phyloP scores from a whole-genome alignment of 2,113 vertebrate genomes.

The Andinoacara biseriatus region DNA sequence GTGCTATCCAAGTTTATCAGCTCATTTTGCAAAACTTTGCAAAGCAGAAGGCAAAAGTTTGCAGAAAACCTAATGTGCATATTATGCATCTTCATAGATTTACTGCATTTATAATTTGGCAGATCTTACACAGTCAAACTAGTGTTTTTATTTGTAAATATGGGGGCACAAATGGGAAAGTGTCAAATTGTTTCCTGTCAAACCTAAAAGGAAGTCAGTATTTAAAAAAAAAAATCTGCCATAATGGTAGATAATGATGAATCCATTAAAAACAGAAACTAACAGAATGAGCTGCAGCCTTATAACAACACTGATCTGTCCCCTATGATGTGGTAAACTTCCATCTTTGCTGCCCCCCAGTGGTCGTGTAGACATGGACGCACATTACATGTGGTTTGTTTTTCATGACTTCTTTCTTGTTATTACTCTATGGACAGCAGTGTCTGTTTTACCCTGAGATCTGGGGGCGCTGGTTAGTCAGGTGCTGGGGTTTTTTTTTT shows the following conservation, averaged over 20 bases:
- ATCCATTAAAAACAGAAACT: background rate
- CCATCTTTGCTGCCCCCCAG: conserved; percentile 9
- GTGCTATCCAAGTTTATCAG: background rate
- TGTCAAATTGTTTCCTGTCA: background rate
- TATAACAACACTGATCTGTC: background rate
- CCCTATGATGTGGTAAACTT: background rate
- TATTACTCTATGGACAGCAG: background rate
- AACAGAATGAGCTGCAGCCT: background rate
- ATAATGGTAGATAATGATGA: background rate
- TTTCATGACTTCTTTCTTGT: background rate
- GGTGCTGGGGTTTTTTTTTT: background rate
- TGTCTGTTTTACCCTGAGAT: background rate
- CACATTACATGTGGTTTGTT: background rate
- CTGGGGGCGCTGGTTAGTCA: background rate
- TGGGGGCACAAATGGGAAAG: background rate
- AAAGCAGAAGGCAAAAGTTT: background rate
- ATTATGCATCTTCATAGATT: background rate
- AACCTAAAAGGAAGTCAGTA: background rate
- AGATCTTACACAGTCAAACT: background rate
- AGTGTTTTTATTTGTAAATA: background rate
- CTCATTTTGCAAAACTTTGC: background rate
- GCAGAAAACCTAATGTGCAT: background rate
- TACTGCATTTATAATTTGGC: background rate
- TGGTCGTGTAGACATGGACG: background rate
- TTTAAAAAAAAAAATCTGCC: background rate